These are phyloP conservation scores for Sebastiscus tertius DNA, from an alignment of 2,797 vertebrate species.

Conservation along the genomic window DNA sequence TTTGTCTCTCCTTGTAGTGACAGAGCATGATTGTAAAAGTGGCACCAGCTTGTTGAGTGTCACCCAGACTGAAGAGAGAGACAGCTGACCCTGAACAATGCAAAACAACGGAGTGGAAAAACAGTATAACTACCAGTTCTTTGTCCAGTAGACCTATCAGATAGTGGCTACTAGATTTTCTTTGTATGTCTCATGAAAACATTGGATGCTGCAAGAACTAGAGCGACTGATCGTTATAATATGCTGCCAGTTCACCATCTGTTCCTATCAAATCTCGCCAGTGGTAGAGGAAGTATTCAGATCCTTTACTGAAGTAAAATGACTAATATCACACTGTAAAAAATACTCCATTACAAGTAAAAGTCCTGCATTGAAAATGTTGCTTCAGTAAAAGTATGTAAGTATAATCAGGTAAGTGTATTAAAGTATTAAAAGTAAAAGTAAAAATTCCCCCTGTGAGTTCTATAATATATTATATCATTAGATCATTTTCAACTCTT, in stretches of 20 bases:
- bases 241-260: neutral
- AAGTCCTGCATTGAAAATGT: neutral
- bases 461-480: neutral
- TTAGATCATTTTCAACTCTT: neutral
- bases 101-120: slow-evolving; percentile 8
- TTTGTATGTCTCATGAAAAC: neutral
- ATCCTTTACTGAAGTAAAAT: neutral
- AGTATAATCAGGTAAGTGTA: neutral
- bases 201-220: slow-evolving; percentile 18
- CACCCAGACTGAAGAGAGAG: slow-evolving; percentile 19
- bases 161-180: neutral
- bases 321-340: neutral
- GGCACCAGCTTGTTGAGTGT: slow-evolving; percentile 23
- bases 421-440: neutral
- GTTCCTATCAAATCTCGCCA: neutral
- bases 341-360: neutral
- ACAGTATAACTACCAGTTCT: neutral
- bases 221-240: neutral
- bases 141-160: neutral
- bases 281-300: neutral
- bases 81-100: slow-evolving; percentile 29
- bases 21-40: slow-evolving; percentile 61
- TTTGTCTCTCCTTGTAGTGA: slow-evolving; percentile 64
- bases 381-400: neutral
- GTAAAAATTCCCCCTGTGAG: neutral